Conservation (phyloP, 2,888 invertebrate genomes). For the Tetanocera ferruginea region DNA sequence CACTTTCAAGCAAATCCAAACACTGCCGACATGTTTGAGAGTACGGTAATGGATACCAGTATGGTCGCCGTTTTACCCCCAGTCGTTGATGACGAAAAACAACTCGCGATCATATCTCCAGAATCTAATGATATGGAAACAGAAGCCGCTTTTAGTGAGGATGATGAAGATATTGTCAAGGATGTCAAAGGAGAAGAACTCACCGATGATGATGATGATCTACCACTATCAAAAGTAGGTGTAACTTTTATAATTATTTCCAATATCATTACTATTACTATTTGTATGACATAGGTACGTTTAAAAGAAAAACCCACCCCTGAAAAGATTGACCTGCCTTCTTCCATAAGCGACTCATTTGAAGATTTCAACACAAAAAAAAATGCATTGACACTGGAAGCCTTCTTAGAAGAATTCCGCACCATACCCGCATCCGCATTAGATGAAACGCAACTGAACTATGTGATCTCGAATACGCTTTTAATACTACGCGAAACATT, state of each 20-base stretch:
- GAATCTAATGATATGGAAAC: conserved; percentile 65
- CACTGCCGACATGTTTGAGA: conserved; percentile 49
- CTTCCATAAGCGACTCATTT: conserved; percentile 67
- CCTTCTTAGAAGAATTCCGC: conserved; percentile 68
- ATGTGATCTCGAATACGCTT: conserved; percentile 67
- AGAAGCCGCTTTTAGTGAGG: conserved; percentile 64
- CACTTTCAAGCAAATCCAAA: conserved; percentile 46
- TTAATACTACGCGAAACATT: conserved; percentile 66
- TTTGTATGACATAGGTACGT: conserved; percentile 60
- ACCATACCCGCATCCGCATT: conserved; percentile 63
- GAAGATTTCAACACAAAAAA: conserved; percentile 66
- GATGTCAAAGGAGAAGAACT: conserved; percentile 66
- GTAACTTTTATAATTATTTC: not conserved
- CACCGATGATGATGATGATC: conserved; percentile 75
- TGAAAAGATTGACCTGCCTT: conserved; percentile 68
- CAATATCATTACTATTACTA: not conserved
- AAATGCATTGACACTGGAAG: conserved; percentile 65
- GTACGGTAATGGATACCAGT: conserved; percentile 35
- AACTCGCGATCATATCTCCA: conserved; percentile 48
- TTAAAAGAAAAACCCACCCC: conserved; percentile 68
- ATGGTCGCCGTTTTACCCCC: conserved; percentile 26
- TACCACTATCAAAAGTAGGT: conserved; percentile 82
- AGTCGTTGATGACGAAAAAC: conserved; percentile 58
- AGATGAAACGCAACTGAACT: conserved; percentile 68
- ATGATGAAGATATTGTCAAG: conserved; percentile 75